These are phyloP conservation scores for Sinocyclocheilus rhinocerous DNA, from an alignment of 2,113 vertebrate species.

Conservation along the genomic window DNA sequence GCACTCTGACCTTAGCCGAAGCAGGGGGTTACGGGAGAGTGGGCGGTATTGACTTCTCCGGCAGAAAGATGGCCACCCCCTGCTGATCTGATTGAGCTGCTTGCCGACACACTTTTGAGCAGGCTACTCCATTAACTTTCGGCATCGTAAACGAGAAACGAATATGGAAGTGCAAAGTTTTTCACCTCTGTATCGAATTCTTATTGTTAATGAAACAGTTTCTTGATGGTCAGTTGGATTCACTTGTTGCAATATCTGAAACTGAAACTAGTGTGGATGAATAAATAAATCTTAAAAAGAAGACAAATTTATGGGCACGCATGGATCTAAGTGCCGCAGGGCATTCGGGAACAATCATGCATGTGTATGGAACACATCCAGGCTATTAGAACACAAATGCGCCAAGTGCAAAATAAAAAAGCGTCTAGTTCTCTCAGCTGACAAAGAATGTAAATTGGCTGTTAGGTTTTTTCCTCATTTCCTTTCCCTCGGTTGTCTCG, in stretches of 20 bases:
- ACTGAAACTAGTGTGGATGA: background rate
- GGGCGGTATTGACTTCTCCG: slow-evolving; percentile 46
- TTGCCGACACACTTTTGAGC: slow-evolving; percentile 24
- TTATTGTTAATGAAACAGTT: slow-evolving; percentile 16
- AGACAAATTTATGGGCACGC: background rate
- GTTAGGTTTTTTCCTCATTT: background rate
- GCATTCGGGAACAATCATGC: background rate
- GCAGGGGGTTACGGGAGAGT: slow-evolving; percentile 73
- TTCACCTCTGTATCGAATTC: background rate
- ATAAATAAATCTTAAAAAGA: background rate
- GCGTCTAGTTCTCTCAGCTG: background rate
- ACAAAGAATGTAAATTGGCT: slow-evolving; percentile 5
- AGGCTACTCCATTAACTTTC: slow-evolving; percentile 21
- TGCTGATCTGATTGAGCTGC: slow-evolving; percentile 35
- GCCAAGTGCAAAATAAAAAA: slow-evolving; percentile 8
- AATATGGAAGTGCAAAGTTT: background rate
- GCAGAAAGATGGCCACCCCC: slow-evolving; percentile 27
- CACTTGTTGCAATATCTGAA: background rate
- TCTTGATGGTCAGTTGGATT: background rate
- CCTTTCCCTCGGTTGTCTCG: slow-evolving; percentile 8
- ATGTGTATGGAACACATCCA: slow-evolving; percentile 22
- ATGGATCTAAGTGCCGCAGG: background rate
- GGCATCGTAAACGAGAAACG: background rate
- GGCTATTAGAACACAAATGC: slow-evolving; percentile 24
- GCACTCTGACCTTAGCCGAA: slow-evolving; percentile 64